These are phyloP conservation scores for Megaceryle torquata DNA, from an alignment of 2,113 vertebrate genomes.

Conservation along the genomic window DNA sequence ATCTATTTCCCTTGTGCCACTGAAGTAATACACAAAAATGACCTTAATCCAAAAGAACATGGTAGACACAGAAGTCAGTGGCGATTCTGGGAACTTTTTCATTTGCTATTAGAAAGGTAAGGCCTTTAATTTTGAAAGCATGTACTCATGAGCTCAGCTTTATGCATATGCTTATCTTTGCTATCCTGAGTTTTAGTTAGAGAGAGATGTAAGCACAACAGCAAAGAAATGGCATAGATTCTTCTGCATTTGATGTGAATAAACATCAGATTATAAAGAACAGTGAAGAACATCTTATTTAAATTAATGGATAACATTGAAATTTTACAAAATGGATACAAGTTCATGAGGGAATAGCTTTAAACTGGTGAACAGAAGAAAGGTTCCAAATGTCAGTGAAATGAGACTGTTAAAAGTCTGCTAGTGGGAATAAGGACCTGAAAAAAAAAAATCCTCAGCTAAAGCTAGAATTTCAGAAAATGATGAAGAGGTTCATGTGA, in stretches of 20 bases:
- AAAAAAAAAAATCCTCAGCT: background rate
- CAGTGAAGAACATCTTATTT: background rate
- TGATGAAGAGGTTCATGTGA: background rate
- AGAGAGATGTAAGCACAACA: background rate
- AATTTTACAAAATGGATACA: background rate
- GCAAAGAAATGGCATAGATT: background rate
- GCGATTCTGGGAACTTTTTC: background rate
- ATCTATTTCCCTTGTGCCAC: background rate
- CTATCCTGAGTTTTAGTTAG: background rate
- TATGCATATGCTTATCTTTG: background rate
- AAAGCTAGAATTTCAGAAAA: background rate
- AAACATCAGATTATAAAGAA: background rate
- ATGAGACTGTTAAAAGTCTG: background rate
- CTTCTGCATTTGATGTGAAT: background rate
- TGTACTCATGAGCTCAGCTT: background rate
- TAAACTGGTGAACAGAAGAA: background rate
- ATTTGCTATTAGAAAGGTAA: background rate
- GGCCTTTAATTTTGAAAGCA: background rate
- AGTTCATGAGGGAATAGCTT: background rate
- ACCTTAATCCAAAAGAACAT: background rate
- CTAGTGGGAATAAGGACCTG: background rate
- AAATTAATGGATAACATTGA: background rate
- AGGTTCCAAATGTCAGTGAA: background rate
- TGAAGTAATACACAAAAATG: background rate
- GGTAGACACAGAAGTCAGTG: background rate